Evolutionary conservation across 2,888 invertebrate species (phyloP).

Genomic region (Dryadula phaetusa): DNA sequence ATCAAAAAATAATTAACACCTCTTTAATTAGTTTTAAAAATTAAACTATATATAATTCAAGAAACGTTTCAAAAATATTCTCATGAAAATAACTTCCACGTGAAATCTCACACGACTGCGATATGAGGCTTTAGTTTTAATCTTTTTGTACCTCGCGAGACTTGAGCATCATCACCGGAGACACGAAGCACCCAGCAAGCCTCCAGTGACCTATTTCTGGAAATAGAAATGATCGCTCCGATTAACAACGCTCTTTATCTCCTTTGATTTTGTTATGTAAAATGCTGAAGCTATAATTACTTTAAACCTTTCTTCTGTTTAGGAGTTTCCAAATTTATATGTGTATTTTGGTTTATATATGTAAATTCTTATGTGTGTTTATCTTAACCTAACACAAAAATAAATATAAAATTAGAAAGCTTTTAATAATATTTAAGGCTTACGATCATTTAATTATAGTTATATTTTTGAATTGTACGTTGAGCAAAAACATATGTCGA

Average conservation of each 20-base stretch:
- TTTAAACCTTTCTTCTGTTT: conserved; percentile 9
- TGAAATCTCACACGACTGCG: neutral
- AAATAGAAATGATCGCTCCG: conserved; percentile 40
- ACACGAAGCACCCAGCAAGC: conserved; percentile 32
- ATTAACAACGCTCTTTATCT: conserved; percentile 28
- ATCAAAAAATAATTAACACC: too few relatives aligned
- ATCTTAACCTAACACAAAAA: too few relatives aligned
- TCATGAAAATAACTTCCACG: neutral
- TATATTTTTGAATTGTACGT: neutral
- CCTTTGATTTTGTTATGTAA: conserved; percentile 20
- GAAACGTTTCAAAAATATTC: neutral
- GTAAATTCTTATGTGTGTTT: too few relatives aligned
- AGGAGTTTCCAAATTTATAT: neutral
- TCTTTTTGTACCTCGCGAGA: conserved; percentile 25
- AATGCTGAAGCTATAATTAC: conserved; percentile 8
- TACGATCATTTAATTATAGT: neutral
- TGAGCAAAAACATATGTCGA: neutral
- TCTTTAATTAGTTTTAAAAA: too few relatives aligned
- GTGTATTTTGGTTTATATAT: too few relatives aligned
- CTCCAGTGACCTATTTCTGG: conserved; percentile 41
- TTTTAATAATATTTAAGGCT: too few relatives aligned
- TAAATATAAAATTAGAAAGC: too few relatives aligned
- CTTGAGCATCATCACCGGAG: conserved; percentile 26
- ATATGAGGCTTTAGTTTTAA: conserved; percentile 12
- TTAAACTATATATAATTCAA: too few relatives aligned